phyloP scores from a whole-genome alignment of 2,113 vertebrate species.

The Bothrops jararaca region DNA sequence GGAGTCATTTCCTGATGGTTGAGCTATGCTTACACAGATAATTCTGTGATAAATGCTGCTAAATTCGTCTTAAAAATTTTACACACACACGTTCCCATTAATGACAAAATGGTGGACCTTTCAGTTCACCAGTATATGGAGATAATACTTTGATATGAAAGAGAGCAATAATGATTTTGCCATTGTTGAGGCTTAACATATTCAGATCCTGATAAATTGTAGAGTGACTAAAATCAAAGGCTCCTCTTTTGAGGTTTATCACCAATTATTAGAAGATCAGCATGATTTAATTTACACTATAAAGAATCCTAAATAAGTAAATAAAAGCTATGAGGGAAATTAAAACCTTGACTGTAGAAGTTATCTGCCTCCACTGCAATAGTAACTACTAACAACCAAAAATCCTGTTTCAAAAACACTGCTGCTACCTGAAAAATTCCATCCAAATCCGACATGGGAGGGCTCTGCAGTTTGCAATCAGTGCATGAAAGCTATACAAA shows the following conservation, averaged over 20 bases:
- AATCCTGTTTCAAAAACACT: neutral
- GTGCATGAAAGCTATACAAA: neutral
- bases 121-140: neutral
- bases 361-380: neutral
- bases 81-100: neutral
- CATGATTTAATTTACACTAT: neutral
- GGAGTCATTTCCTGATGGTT: neutral
- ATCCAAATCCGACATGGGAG: neutral
- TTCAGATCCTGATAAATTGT: neutral
- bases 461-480: neutral
- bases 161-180: neutral
- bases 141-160: neutral
- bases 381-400: neutral
- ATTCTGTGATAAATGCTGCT: neutral
- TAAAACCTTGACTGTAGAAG: neutral
- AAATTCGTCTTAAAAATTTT: neutral
- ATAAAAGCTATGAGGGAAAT: neutral
- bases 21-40: neutral
- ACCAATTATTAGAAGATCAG: neutral
- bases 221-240: neutral
- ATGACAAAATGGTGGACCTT: neutral
- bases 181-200: neutral
- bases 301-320: neutral
- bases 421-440: neutral
- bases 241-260: neutral